phyloP scores from a whole-genome alignment of 2,113 vertebrate genomes.

The Eublepharis macularius region DNA sequence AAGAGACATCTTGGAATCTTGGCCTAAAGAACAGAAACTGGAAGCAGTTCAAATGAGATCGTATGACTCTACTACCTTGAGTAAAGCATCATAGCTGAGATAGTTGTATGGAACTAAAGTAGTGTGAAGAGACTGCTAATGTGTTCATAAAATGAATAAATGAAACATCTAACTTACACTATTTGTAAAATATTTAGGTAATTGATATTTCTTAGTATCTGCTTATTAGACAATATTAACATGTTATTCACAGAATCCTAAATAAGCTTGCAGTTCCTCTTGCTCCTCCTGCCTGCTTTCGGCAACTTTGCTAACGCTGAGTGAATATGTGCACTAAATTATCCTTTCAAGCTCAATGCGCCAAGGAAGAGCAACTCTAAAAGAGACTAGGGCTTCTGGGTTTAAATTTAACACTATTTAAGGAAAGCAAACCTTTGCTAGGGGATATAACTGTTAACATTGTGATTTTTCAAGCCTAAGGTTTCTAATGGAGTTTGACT shows the following conservation, averaged over 20 bases:
- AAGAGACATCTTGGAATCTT: background rate
- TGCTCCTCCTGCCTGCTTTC: conserved; percentile 8
- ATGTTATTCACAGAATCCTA: background rate
- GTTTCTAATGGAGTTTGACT: conserved; percentile 81
- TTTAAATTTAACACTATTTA: conserved; percentile 81
- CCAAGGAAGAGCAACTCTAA: conserved; percentile 64
- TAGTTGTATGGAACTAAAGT: background rate
- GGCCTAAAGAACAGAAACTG: background rate
- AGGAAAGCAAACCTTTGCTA: conserved; percentile 76
- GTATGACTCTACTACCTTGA: background rate
- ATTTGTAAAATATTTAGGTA: conserved; percentile 9
- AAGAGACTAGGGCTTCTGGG: conserved; percentile 72
- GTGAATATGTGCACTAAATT: conserved; percentile 61
- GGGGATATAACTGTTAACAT: conserved; percentile 76
- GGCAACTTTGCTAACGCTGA: conserved; percentile 30
- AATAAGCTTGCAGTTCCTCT: background rate
- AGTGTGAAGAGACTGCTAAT: background rate
- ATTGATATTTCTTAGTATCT: background rate
- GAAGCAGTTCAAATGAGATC: background rate
- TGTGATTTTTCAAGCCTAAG: conserved; percentile 77
- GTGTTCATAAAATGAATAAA: background rate
- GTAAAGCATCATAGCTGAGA: background rate
- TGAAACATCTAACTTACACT: background rate
- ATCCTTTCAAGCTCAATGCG: conserved; percentile 73
- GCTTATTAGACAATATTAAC: background rate